These are phyloP conservation scores for Acanthosepion pharaonis DNA, from an alignment of 2,888 invertebrate species.

Conservation along the genomic window DNA sequence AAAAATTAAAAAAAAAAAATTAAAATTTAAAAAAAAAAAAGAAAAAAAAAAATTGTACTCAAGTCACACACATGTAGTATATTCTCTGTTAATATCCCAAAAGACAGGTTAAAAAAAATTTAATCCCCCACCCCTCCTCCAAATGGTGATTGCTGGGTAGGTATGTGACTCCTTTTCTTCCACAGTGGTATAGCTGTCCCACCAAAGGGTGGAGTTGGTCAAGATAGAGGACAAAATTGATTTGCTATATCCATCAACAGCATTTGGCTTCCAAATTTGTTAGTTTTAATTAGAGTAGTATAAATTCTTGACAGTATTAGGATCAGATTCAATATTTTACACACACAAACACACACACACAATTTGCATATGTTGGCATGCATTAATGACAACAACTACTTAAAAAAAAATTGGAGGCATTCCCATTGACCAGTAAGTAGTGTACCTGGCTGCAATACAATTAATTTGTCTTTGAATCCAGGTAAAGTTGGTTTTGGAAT, in stretches of 20 bases:
- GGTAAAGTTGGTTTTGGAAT: background rate
- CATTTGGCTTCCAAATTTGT: slow-evolving; percentile 3
- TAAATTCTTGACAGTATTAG: background rate
- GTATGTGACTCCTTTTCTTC: background rate
- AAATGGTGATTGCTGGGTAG: slow-evolving; percentile 22
- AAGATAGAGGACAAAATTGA: background rate
- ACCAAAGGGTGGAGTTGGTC: background rate
- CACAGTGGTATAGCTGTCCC: slow-evolving; percentile 8
- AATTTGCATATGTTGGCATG: background rate
- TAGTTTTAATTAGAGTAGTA: background rate
- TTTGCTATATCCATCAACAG: background rate
- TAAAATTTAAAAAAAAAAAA: background rate
- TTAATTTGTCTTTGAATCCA: background rate
- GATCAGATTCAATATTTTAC: background rate
- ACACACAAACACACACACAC: background rate
- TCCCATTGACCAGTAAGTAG: background rate
- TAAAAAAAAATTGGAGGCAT: background rate
- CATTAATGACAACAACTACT: background rate
- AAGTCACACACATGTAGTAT: slow-evolving; percentile 17
- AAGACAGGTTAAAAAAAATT: background rate
- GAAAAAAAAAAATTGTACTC: background rate
- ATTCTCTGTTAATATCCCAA: background rate
- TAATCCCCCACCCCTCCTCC: background rate
- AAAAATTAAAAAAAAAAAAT: background rate
- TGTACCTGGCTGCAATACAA: background rate